phyloP scores from a whole-genome alignment of 2,797 vertebrate genomes.

The Sebastes diploproa region DNA sequence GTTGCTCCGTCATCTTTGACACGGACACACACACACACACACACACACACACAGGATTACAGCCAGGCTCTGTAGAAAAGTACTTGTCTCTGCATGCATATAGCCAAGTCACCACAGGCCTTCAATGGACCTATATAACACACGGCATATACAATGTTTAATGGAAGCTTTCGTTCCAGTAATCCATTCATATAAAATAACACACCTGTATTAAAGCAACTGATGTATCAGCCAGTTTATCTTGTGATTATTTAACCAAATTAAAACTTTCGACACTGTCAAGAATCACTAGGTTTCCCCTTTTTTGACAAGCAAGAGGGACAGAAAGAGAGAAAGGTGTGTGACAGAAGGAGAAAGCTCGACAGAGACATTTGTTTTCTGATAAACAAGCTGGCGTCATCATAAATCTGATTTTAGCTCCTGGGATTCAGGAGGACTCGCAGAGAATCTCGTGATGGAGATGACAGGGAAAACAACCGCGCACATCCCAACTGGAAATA shows the following conservation, averaged over 20 bases:
- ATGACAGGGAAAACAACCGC: slow-evolving; percentile 48
- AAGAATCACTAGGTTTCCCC: neutral
- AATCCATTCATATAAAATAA: slow-evolving; percentile 6
- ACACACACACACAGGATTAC: slow-evolving; percentile 35
- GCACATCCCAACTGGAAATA: slow-evolving; percentile 18
- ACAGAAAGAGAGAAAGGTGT: neutral
- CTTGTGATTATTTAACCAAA: neutral
- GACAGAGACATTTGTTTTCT: slow-evolving; percentile 61
- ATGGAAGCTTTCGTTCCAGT: slow-evolving; percentile 6
- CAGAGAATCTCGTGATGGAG: slow-evolving; percentile 62
- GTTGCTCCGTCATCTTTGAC: slow-evolving; percentile 65
- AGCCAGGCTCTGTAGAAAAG: slow-evolving; percentile 7
- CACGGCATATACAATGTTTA: neutral
- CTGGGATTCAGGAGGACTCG: slow-evolving; percentile 55
- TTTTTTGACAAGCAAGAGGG: neutral
- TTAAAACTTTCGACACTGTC: neutral
- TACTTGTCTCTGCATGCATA: slow-evolving; percentile 39
- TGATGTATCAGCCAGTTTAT: neutral
- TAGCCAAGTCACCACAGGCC: slow-evolving; percentile 8
- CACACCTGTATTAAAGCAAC: neutral
- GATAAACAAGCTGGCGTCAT: slow-evolving; percentile 60
- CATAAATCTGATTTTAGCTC: slow-evolving; percentile 68
- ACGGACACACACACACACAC: slow-evolving; percentile 2
- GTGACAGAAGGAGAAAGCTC: slow-evolving; percentile 6
- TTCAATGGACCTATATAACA: slow-evolving; percentile 29